Base-by-base conservation (phyloP, 1,140 invertebrate genomes). In the Acyrthosiphon pisum region DNA sequence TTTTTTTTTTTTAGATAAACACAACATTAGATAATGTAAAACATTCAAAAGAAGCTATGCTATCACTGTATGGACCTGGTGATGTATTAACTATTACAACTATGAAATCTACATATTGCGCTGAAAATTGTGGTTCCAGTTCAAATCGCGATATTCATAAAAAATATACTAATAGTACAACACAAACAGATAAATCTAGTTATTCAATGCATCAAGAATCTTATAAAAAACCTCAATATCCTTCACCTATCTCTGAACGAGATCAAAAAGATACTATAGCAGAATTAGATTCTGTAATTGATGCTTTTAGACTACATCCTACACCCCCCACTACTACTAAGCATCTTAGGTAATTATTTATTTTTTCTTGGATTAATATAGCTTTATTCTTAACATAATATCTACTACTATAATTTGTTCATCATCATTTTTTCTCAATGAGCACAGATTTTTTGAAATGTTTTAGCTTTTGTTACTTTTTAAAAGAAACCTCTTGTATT, bases 261-360 rank as follows among this genome's bases (percentile, higher is more conserved):
- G 91, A 93, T 56, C 94, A 94, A 93, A 95, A 95, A 94, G 97
- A 97, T 94, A 97, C 97, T 1, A 97, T 98, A 88, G 98, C 98
- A 0, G 97, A 98, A 94, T 95, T 99, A 56, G 98, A 98, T 95
- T 97, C 97, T 35, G 98, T 98, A 60, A 97, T 98, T 91, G 97
- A 98, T 94, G 97, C 91, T 86, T 93, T 93, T 35, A 81, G 81
- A 84, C 91, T 81, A n/a, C 91, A 93, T 84, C 91, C 91, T 44
- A 81, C 91, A 86, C 91, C 81, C 1, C 81, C 91, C 7, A 68
- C 53, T 60, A 68, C 56, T 90, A 44, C 53, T 60, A 90, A 93
- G 93, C 90, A 90, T 93, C 93, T 26, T 91, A 94, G 90, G 93
- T 87, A 83, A 88, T 88, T 90, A 68, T 53, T 88, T 90, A 68